Evolutionary conservation across 2,888 invertebrate genomes (phyloP).

Genomic region (Cantharis lateralis): DNA sequence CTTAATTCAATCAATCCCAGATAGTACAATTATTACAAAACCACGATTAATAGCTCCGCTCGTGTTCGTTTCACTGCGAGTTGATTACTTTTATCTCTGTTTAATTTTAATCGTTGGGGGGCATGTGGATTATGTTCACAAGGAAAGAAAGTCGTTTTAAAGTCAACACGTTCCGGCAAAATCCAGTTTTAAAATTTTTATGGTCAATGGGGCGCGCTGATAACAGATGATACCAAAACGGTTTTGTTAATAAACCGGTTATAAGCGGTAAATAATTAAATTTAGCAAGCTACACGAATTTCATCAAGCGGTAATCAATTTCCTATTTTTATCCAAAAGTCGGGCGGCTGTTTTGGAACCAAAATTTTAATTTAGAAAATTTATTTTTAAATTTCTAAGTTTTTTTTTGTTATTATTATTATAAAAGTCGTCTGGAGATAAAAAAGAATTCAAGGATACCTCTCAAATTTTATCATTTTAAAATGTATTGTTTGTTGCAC

Average conservation of each 20-base stretch:
- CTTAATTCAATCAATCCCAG: constrained; percentile 13
- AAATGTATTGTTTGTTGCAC: neutral
- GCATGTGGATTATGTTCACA: constrained; percentile 45
- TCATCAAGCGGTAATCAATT: neutral
- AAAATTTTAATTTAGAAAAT: neutral
- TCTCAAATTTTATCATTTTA: neutral
- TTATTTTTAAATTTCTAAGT: constrained; percentile 1
- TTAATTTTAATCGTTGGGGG: constrained; percentile 41
- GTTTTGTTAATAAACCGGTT: constrained; percentile 49
- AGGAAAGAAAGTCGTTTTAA: constrained; percentile 48
- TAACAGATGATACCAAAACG: constrained; percentile 44
- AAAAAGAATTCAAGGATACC: constrained; percentile 5
- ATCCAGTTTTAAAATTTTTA: constrained; percentile 61
- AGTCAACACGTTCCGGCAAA: constrained; percentile 59
- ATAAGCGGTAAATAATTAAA: constrained; percentile 39
- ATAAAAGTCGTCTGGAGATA: constrained; percentile 5
- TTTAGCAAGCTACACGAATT: constrained; percentile 8
- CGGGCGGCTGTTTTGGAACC: neutral
- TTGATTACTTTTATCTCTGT: constrained; percentile 10
- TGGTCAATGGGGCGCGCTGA: constrained; percentile 64
- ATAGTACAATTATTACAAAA: constrained; percentile 18
- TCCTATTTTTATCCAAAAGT: neutral
- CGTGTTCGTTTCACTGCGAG: constrained; percentile 7
- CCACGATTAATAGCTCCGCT: constrained; percentile 22
- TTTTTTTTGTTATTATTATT: neutral